phyloP scores from a whole-genome alignment of 2,113 vertebrate genomes.

The Cinclus mexicanus region DNA sequence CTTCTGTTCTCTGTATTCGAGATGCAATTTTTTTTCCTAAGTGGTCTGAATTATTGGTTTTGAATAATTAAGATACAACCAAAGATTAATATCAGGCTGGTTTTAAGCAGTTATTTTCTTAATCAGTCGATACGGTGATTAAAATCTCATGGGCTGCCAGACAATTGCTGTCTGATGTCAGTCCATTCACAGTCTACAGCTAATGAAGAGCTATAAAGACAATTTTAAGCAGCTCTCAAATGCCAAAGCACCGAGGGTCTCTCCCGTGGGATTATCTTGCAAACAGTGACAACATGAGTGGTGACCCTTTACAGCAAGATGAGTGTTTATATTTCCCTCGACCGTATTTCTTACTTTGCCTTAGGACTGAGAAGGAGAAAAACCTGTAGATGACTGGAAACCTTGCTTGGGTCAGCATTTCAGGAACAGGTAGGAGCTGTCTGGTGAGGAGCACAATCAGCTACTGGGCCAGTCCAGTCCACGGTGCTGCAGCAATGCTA shows the following conservation, averaged over 20 bases:
- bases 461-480: not conserved
- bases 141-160: not conserved
- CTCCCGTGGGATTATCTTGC: not conserved
- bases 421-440: not conserved
- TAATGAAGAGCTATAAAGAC: not conserved
- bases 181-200: not conserved
- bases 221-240: not conserved
- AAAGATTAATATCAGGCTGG: not conserved
- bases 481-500: not conserved
- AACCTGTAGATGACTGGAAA: not conserved
- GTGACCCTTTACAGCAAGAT: not conserved
- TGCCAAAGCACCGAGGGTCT: not conserved
- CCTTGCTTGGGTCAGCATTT: not conserved
- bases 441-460: not conserved
- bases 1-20: not conserved
- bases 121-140: not conserved
- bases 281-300: not conserved
- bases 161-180: not conserved
- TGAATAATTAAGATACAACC: not conserved
- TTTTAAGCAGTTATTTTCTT: not conserved
- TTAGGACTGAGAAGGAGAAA: not conserved
- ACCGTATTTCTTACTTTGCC: not conserved
- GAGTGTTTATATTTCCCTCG: not conserved
- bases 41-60: not conserved
- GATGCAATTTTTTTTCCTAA: not conserved